Evolutionary conservation across 92 coral and sea anemone species (phyloP), one percentile per base, ranked within the genome.

Genomic region (Anthopleura xanthogrammica): DNA sequence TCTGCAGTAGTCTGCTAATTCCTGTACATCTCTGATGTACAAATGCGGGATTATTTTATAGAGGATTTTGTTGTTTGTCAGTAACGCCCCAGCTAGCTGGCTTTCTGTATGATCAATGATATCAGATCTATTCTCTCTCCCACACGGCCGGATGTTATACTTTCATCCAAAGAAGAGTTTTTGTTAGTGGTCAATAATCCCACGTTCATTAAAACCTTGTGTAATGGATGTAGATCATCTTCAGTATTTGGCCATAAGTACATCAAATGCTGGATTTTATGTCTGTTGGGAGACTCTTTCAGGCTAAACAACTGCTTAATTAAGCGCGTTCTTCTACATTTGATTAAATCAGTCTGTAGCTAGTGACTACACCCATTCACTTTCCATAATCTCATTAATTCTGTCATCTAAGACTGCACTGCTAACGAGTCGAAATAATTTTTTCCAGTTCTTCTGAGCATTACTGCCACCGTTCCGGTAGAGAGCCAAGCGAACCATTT

Each of bases 351-450:
- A 9, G 20, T 64, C 36, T 46, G 50, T 46, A 46, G 36, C 12
- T 64, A n/a, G 22, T 5, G 74, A 22, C 78, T 66, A 85, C 41
- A 85, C 88, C 88, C 88, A 85, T 14, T 85, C 88, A 29, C 88
- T 79, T 43, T 70, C 82, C 88, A 85, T 85, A 11, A 85, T 79
- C 41, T 85, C 88, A 52, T 85, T 85, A 76, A 85, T 85, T 42
- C 81, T 62, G 40, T 85, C 88, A 36, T 85, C 88, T 64, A 85
- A 46, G 0, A 78, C 81, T 43, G 88, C 88, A 41, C 79, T 85
- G 46, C 88, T 85, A 12, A 81, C 84, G 2, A 85, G 79, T 16
- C 79, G 75, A 39, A 85, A 85, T 54, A 85, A 55, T 73, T 78
- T 78, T 42, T 79, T 79, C 88, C 88, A 85, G 56, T 85, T 85